Evolutionary conservation across 1,140 invertebrate species (phyloP).

Genomic region (Pseudoatta argentina): DNA sequence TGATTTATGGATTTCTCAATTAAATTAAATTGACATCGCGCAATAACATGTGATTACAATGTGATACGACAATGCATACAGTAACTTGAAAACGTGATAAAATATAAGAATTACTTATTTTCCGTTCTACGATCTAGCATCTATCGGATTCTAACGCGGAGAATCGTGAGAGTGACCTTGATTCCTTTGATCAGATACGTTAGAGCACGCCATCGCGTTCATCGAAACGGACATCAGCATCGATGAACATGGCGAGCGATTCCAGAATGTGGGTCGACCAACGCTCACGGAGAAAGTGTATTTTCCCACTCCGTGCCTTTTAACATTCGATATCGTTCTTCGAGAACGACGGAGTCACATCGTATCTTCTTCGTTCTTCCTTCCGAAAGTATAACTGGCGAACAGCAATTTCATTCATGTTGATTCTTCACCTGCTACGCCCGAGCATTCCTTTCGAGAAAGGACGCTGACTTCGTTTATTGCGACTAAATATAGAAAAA

Average conservation of each 20-base stretch:
- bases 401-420: slow-evolving; percentile 11
- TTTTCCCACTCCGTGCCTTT: slow-evolving; percentile 69
- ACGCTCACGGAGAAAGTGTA: slow-evolving; percentile 75
- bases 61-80: neutral
- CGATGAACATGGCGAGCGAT: slow-evolving; percentile 62
- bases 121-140: neutral
- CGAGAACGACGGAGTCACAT: slow-evolving; percentile 13
- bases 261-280: slow-evolving; percentile 76
- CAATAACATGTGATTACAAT: neutral
- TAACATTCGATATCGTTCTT: slow-evolving; percentile 68
- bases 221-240: slow-evolving; percentile 69
- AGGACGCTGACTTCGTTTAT: neutral
- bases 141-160: neutral
- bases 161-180: slow-evolving; percentile 76
- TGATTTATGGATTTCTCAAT: neutral
- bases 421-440: neutral
- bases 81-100: neutral
- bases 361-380: slow-evolving; percentile 34
- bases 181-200: slow-evolving; percentile 65
- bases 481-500: neutral
- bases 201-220: slow-evolving; percentile 33
- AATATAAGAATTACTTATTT: neutral
- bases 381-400: neutral
- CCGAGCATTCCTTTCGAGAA: neutral
- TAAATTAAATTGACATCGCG: neutral